A percentile compares a stretch with the other conserved stretches of the same genome.
phyloP scores from a whole-genome alignment of 2,797 vertebrate genomes.

The Pangasius krempfi region DNA sequence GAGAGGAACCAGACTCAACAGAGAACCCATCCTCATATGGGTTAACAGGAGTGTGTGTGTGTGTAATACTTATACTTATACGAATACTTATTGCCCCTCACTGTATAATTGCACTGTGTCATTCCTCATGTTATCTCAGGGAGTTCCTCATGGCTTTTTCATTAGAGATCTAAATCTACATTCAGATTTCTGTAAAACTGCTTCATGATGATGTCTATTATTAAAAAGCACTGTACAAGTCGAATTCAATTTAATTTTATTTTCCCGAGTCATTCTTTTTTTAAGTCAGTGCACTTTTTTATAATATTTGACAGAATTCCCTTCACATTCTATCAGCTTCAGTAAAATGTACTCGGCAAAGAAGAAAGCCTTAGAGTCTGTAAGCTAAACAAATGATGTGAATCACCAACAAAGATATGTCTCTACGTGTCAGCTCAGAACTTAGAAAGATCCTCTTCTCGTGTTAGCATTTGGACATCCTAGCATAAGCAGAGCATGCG shows the following conservation, averaged over 20 bases:
- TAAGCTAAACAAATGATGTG: background rate
- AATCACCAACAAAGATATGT: background rate
- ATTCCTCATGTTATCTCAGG: too few species aligned
- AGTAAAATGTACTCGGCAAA: background rate
- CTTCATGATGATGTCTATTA: background rate
- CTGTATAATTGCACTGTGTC: too few species aligned
- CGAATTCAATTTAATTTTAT: background rate
- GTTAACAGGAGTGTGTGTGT: too few species aligned
- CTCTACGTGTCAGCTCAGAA: background rate
- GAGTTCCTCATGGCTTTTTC: background rate
- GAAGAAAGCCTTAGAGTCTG: background rate
- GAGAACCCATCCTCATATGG: too few species aligned
- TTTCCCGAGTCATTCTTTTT: background rate
- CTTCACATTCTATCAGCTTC: background rate
- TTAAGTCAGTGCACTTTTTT: too few species aligned
- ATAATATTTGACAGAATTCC: too few species aligned
- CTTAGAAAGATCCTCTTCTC: background rate
- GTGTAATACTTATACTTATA: too few species aligned
- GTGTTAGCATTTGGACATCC: background rate
- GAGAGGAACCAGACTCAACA: too few species aligned
- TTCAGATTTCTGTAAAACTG: background rate
- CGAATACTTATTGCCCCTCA: too few species aligned
- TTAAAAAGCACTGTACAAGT: too few species aligned
- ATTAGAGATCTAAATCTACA: background rate
- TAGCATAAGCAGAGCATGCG: background rate